Conservation (phyloP, 2,113 vertebrate genomes). For the Platysteira castanea region DNA sequence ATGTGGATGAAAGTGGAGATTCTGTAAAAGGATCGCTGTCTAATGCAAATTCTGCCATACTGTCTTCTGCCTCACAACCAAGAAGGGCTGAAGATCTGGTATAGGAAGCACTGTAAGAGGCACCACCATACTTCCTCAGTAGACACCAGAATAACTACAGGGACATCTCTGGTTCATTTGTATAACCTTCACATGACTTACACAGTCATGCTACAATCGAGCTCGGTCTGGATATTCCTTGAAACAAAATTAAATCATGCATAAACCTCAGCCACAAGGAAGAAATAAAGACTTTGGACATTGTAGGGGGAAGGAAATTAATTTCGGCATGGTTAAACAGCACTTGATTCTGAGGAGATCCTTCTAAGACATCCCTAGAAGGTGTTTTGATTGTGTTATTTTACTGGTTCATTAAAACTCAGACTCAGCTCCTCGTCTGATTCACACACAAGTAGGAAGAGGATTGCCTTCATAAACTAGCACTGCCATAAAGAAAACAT, state of each 20-base stretch:
- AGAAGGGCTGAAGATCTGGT: neutral
- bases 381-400: neutral
- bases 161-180: neutral
- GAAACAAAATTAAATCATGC: neutral
- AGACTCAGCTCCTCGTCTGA: neutral
- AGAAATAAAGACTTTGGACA: neutral
- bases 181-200: neutral
- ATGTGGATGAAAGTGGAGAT: neutral
- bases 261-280: neutral
- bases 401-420: neutral
- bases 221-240: neutral
- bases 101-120: neutral
- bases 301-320: neutral
- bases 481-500: neutral
- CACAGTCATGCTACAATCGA: too few relatives aligned
- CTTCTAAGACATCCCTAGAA: neutral
- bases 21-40: neutral
- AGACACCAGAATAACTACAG: neutral
- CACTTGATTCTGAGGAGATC: accelerated
- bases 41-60: neutral
- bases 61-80: neutral
- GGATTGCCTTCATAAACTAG: neutral
- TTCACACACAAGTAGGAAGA: neutral
- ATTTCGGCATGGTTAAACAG: neutral
- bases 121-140: neutral